phyloP scores from a whole-genome alignment of 2,888 invertebrate genomes.

The Pterostichus madidus region DNA sequence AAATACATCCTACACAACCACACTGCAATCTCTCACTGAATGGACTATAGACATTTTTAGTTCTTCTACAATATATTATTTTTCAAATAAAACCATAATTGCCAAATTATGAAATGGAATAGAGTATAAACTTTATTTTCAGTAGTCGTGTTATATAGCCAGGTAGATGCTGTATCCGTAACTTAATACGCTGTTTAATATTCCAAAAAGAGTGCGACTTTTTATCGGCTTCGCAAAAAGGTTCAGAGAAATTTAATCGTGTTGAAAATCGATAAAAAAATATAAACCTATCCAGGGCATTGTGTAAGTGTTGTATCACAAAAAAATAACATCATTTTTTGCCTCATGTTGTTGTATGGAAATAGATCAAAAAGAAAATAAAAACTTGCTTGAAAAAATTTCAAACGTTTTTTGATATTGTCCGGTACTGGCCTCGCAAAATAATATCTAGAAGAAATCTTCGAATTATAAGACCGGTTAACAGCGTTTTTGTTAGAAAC shows the following conservation, averaged over 20 bases:
- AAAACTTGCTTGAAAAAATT: neutral
- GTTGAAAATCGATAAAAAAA: slow-evolving; percentile 27
- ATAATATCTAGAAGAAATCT: neutral
- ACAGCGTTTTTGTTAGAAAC: neutral
- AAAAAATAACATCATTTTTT: too few relatives aligned
- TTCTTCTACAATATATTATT: too few relatives aligned
- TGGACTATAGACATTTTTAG: too few relatives aligned
- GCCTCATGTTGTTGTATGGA: too few relatives aligned
- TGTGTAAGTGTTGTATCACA: slow-evolving; percentile 21
- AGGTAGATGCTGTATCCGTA: slow-evolving; percentile 20
- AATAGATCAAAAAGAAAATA: neutral
- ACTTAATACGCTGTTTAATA: slow-evolving; percentile 19
- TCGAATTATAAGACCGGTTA: neutral
- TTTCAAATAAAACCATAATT: neutral
- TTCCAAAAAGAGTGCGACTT: slow-evolving; percentile 19
- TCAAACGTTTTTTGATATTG: slow-evolving; percentile 2
- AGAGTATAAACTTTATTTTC: neutral
- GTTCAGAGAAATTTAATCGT: slow-evolving; percentile 34
- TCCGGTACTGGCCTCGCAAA: too few relatives aligned
- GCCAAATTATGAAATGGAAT: neutral
- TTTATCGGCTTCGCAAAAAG: slow-evolving; percentile 17
- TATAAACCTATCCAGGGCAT: slow-evolving; percentile 5
- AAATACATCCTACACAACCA: too few relatives aligned
- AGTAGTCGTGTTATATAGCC: slow-evolving; percentile 13
- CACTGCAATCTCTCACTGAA: too few relatives aligned